phyloP scores from a whole-genome alignment of 2,888 invertebrate genomes.

The Mechanitis messenoides region DNA sequence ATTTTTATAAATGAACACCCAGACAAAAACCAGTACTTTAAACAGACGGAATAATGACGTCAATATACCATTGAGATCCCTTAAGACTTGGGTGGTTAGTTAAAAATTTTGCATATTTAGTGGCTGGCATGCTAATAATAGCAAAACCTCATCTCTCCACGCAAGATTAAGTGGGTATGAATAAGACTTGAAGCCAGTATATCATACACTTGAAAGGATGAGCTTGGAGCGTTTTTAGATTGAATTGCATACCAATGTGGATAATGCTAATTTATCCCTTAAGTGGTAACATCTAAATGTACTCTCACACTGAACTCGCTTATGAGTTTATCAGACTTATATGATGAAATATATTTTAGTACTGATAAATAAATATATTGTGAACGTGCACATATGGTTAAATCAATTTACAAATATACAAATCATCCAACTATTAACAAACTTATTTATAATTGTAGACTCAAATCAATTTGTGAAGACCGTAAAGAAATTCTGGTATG shows the following conservation, averaged over 20 bases:
- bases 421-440: too few species aligned
- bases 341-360: too few species aligned
- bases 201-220: constrained; percentile 11
- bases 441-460: too few species aligned
- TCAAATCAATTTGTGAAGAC: too few species aligned
- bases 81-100: neutral
- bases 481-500: too few species aligned
- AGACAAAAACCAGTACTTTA: too few species aligned
- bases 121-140: neutral
- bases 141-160: neutral
- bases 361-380: too few species aligned
- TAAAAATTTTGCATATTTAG: neutral
- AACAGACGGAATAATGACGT: too few species aligned
- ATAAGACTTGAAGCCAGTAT: neutral
- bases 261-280: constrained; percentile 27
- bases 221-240: neutral
- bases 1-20: too few species aligned
- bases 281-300: constrained; percentile 26
- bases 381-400: too few species aligned
- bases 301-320: neutral
- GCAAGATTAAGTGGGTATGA: neutral
- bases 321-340: neutral
- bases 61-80: too few species aligned
- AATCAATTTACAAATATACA: too few species aligned
- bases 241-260: constrained; percentile 26